Evolutionary conservation across 2,113 vertebrate genomes (phyloP).

Genomic region (Machaerirhynchus nigripectus): DNA sequence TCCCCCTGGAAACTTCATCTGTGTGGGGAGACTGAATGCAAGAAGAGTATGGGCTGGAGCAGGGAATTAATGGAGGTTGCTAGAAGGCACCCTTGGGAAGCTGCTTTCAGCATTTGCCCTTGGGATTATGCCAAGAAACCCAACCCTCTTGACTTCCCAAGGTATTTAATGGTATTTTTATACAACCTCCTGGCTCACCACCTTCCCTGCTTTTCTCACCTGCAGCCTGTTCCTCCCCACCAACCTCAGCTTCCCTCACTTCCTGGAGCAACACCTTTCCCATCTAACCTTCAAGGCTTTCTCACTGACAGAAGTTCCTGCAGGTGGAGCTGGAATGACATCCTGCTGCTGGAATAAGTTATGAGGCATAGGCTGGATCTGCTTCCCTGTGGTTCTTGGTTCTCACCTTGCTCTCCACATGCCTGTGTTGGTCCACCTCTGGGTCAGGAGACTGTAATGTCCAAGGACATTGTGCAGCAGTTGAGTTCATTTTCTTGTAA

Average conservation of each 20-base stretch:
- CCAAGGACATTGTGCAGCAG: background rate
- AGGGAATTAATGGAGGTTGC: background rate
- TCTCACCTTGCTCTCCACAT: background rate
- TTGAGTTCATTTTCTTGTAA: background rate
- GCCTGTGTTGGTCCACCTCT: background rate
- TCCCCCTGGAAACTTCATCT: background rate
- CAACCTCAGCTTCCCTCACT: background rate
- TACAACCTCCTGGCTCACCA: background rate
- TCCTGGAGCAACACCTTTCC: background rate
- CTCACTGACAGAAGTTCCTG: background rate
- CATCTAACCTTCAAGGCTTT: background rate
- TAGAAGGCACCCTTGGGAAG: background rate
- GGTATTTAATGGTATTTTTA: background rate
- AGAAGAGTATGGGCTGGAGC: background rate
- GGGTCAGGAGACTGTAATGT: background rate
- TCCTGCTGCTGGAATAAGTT: background rate
- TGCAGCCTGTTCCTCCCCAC: background rate
- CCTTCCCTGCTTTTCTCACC: background rate
- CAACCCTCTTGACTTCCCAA: background rate
- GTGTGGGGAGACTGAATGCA: background rate
- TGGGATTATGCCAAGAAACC: background rate
- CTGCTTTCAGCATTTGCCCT: background rate
- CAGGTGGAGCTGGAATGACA: slow-evolving; percentile 50
- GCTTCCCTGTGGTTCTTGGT: background rate
- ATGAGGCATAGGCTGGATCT: background rate